Evolutionary conservation across 2,888 invertebrate genomes (phyloP), one percentile per base, ranked within the genome.

Genomic region (Girardia tigrina): DNA sequence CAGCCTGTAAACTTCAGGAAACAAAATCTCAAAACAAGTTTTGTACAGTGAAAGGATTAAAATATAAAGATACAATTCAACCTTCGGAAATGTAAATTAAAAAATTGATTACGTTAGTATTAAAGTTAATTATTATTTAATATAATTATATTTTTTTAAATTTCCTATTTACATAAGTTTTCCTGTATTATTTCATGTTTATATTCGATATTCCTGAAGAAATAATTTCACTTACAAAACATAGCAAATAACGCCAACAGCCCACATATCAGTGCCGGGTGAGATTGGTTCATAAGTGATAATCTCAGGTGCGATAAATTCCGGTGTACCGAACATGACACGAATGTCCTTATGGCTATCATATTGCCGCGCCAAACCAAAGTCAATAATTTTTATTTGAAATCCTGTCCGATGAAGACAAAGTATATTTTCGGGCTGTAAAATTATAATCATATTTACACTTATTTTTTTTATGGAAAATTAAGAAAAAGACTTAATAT

Each of bases 221-320:
- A n/a, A n/a, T n/a, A 36, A 36, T 56, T 23, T 20, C 4, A 20
- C 94, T 92, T 87, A 97, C 95, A 97, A 87, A 77, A 97, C 94
- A 84, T 97, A 97, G 83, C 92, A 92, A 80, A 98, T 94, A 78
- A 98, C 95, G 70, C 97, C 97, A 27, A 98, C 90, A 75, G 93
- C 93, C 97, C 95, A 97, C 94, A 97, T 94, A 82, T 98, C 98
- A 0, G 97, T 94, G 8, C 91, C 90, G 82, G 90, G 94, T 76
- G 91, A 91, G 81, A 98, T 93, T 81, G 90, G 90, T 83, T 98
- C 97, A 85, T 95, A 98, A 87, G 95, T 97, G 56, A 98, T 93
- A 28, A 97, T 94, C 87, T 98, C 97, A 0, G 97, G 97, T 0
- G 95, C 94, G 73, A 95, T 94, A 83, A 98, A 98, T 86, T 98